Base-by-base conservation (phyloP, 1,140 invertebrate species). In the Copidosoma floridanum region DNA sequence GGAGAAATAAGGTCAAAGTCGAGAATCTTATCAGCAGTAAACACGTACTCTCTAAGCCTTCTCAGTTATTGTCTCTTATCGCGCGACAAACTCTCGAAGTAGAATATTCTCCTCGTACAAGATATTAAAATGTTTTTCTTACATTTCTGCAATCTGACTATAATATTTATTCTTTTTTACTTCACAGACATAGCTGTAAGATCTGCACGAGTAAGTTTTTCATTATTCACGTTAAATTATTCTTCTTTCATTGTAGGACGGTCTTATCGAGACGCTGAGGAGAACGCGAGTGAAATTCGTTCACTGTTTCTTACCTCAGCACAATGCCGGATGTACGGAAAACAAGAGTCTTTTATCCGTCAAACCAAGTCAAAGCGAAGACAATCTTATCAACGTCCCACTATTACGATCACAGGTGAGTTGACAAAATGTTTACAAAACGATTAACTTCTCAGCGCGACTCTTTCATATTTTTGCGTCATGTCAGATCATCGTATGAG, bases 291-390 rank as follows among this genome's bases (percentile, higher is more conserved):
- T 89, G 1, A 84, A 87, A 67, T 98, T 98, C 79, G 86, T 97
- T 12, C 90, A 93, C 68, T 97, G 95, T 81, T 84, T 97, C 60
- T 75, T 96, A 57, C 88, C 94, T 8, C 88, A 93, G 66, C 87
- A 89, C 57, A 88, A 89, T 72, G 88, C 88, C 24, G 89, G 86
- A 1, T 77, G 71, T 65, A 74, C 76, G 47, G 71, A 80, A 7
- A 76, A 79, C 52, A 81, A 81, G 64, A 76, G 75, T 62, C 58
- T 83, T 6, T 68, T 83, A 8, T 78, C 77, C 8, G 76, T 81
- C 57, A 77, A 79, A 68, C 69, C 71, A 62, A 82, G 74, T 71
- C 79, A 71, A 69, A 78, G 58, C 37, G 82, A 86, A 58, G 85
- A 87, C 59, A 85, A 85, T 63, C 82, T 93, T 57, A 85, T 97